Evolutionary conservation across 2,113 vertebrate species (phyloP).

Genomic region (Phrynocephalus versicolor): DNA sequence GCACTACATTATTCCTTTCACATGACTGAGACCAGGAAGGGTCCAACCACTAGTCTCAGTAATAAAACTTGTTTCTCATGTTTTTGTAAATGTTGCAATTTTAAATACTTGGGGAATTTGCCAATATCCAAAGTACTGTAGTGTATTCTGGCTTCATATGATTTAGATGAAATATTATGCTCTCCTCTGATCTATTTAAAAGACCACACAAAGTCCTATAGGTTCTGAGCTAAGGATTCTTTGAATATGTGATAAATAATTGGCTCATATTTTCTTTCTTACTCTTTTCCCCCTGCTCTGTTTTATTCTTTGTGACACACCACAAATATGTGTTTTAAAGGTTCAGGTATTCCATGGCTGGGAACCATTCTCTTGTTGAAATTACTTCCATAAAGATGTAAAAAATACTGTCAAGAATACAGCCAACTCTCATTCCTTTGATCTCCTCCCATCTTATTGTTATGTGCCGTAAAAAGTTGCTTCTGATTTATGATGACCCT

Average conservation of each 20-base stretch:
- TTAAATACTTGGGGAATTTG: not conserved
- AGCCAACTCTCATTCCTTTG: not conserved
- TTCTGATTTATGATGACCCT: too few relatives aligned
- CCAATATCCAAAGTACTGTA: not conserved
- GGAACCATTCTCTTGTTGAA: too few relatives aligned
- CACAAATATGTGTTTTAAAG: not conserved
- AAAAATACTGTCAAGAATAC: not conserved
- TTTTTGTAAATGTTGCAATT: not conserved
- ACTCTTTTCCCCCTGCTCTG: not conserved
- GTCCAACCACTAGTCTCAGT: not conserved
- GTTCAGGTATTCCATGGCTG: not conserved
- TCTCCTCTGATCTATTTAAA: not conserved
- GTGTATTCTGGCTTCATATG: not conserved
- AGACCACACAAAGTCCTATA: not conserved
- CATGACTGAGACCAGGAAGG: not conserved
- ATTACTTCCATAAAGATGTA: not conserved
- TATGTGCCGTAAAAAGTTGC: too few relatives aligned
- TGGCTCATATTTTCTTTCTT: not conserved
- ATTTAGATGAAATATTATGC: not conserved
- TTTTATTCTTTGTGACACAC: not conserved
- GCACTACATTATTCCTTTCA: not conserved
- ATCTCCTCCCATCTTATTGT: too few relatives aligned
- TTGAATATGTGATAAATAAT: not conserved
- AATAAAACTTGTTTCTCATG: not conserved
- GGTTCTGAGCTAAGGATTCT: not conserved